Base-by-base conservation (phyloP, 1,140 invertebrate genomes). In the Diorhabda carinulata region DNA sequence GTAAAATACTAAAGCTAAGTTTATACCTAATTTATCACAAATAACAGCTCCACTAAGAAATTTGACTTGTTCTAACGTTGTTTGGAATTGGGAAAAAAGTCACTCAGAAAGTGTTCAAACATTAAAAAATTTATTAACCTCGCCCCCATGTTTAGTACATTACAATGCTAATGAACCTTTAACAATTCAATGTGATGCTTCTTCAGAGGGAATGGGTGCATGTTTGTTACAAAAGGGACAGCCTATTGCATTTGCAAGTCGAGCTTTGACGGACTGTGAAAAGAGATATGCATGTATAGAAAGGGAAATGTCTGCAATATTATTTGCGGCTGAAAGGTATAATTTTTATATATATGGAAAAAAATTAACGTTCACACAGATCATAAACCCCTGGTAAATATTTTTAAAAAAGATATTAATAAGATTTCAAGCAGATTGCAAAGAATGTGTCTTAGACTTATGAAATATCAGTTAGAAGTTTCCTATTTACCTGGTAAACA, bases 401-500 rank as follows among this genome's bases (percentile, higher is more conserved):
- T 72, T 66, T 66, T 70, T 43, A 67, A 70, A 64, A 70, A 72
- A 57, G 4, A 40, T 40, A 0, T 66, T 25, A 65, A 59, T 61
- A 62, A 61, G 25, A 74, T 81, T 42, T 69, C 74, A 10, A 68
- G 72, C 43, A 63, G 80, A n/a, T 70, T 81, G 2, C 79, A 82
- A 68, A 57, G 76, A 5, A 76, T 81, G 69, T 60, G 78, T 3
- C 61, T 80, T 3, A 57, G 72, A 59, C 45, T 79, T 25, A 70
- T 78, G 42, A 68, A 73, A 57, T 81, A 80, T 72, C 43, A 74
- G 43, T 73, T 77, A 59, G 64, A 69, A 40, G 61, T 74, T 40
- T 52, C 64, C 8, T 80, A 77, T 69, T 61, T 72, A 57, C 78
- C 76, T 64, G 78, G 78, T n/a, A 75, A 70, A 63, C 52, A 75